Evolutionary conservation across 1,140 invertebrate genomes (phyloP).

Genomic region (Neodiprion fabricii): DNA sequence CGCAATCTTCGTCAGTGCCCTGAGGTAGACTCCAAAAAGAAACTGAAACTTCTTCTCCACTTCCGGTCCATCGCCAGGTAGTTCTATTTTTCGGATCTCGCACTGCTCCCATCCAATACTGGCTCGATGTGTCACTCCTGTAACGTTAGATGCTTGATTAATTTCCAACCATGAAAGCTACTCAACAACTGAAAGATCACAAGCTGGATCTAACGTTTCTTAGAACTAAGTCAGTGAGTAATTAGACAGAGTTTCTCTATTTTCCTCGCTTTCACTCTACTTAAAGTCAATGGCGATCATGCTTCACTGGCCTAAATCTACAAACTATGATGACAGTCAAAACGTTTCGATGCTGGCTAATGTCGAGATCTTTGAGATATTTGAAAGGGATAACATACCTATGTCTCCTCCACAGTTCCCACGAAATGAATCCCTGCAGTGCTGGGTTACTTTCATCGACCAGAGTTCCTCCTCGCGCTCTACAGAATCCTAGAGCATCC

Average conservation of each 20-base stretch:
- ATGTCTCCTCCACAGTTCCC: slow-evolving; percentile 91
- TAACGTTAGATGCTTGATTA: slow-evolving; percentile 8
- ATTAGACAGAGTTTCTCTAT: neutral
- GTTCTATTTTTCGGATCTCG: slow-evolving; percentile 78
- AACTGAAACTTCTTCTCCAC: slow-evolving; percentile 85
- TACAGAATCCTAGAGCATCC: slow-evolving; percentile 83
- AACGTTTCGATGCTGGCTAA: neutral
- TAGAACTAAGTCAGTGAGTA: neutral
- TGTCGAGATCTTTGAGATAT: neutral
- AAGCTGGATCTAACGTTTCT: neutral
- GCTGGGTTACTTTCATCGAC: slow-evolving; percentile 94
- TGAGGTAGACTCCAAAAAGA: slow-evolving; percentile 93
- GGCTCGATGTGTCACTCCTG: slow-evolving; percentile 87
- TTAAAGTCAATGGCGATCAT: no score
- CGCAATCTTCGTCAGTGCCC: slow-evolving; percentile 81
- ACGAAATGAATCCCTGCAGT: slow-evolving; percentile 91
- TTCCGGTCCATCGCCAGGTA: slow-evolving; percentile 88
- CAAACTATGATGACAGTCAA: slow-evolving; percentile 21
- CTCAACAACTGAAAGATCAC: slow-evolving; percentile 14
- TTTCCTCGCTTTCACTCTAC: no score
- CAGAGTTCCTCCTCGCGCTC: slow-evolving; percentile 77
- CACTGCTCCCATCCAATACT: slow-evolving; percentile 94
- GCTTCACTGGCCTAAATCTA: no score
- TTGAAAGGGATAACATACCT: slow-evolving; percentile 58
- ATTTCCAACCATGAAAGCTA: slow-evolving; percentile 14